Base-by-base conservation (phyloP, 2,888 invertebrate genomes). In the Epicampocera succincta region DNA sequence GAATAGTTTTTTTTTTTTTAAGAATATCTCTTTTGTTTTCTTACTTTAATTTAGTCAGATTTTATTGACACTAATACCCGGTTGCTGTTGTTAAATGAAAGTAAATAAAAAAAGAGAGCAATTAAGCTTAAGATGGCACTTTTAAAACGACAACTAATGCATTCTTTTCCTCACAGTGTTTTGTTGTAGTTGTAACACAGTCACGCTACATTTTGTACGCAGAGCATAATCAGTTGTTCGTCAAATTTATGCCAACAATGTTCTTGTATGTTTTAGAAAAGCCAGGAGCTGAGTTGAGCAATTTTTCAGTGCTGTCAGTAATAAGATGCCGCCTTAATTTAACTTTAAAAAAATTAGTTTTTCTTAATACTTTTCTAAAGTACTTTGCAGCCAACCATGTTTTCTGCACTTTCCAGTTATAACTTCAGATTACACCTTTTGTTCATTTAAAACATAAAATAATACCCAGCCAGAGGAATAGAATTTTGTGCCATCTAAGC, bases 101-200 rank as follows among this genome's bases (percentile, higher is more conserved):
- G 19, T 4, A 29, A 68, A 33, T 44, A 63, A 61, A 77, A 60
- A 50, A 66, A 66, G 25, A 76, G 68, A 76, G 60, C 76, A 76
- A 76, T 69, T 76, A 76, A 76, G 76, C 76, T 77, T 77, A 69
- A 77, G 69, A 52, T 60, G 76, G 61, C 76, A 71, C 61, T 69
- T 77, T 77, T 77, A 56, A 69, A 77, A 77, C 38, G 63, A 77
- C 69, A 71, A 69, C 54, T 63, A 76, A 71, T 56, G 69, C 76
- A 40, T 77, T 77, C 54, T 69, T 77, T 69, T 25, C 19, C 73
- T 56, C 46, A 12, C 42, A 54, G 48, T 65, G 17, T 46, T 63
- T 74, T 58, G 38, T 15, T 25, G 40, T 58, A 50, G 17, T 29
- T 42, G 40, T 25, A 44, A 2, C 13, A 44, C 19, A 17, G 29